These are phyloP conservation scores for Crenuchus spilurus DNA, from an alignment of 2,797 vertebrate species.

Conservation along the genomic window DNA sequence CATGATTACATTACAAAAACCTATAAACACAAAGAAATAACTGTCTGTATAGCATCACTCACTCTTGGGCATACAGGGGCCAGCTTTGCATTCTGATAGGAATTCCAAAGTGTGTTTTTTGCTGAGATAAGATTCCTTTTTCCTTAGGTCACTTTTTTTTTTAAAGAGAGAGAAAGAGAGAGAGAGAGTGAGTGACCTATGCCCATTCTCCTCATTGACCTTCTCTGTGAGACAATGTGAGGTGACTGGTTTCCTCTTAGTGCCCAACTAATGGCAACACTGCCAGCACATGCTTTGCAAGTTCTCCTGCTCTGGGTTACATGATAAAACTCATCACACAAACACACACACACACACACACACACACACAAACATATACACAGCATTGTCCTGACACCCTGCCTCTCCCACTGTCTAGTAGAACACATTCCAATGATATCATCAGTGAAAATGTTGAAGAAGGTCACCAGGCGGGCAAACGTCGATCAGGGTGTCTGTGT, in stretches of 20 bases:
- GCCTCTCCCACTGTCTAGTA: slow-evolving; percentile 50
- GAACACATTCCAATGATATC: slow-evolving; percentile 63
- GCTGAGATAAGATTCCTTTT: slow-evolving; percentile 76
- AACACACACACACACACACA: slow-evolving; percentile 28
- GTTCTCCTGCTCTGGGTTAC: slow-evolving; percentile 37
- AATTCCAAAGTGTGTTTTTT: slow-evolving; percentile 71
- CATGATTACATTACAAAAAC: too few species aligned
- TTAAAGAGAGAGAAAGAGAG: slow-evolving; percentile 31
- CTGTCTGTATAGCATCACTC: too few species aligned
- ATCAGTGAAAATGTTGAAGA: slow-evolving; percentile 62
- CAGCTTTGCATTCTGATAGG: slow-evolving; percentile 63
- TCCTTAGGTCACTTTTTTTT: slow-evolving; percentile 69
- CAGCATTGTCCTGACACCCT: slow-evolving; percentile 24
- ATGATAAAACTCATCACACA: slow-evolving; percentile 47
- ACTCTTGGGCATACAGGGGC: slow-evolving; percentile 50
- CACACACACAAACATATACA: slow-evolving; percentile 35
- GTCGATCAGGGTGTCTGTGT: slow-evolving; percentile 35
- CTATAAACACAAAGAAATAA: too few species aligned
- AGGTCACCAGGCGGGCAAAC: slow-evolving; percentile 61
- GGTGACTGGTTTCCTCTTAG: slow-evolving; percentile 43
- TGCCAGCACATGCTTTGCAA: slow-evolving; percentile 49
- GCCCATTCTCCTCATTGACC: slow-evolving; percentile 36
- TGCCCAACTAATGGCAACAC: slow-evolving; percentile 44
- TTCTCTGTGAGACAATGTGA: slow-evolving; percentile 44
- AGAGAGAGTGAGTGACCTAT: slow-evolving; percentile 41